Evolutionary conservation across 2,888 invertebrate species (phyloP), one percentile per base, ranked within the genome.

Genomic region (Sarcophaga carnaria): DNA sequence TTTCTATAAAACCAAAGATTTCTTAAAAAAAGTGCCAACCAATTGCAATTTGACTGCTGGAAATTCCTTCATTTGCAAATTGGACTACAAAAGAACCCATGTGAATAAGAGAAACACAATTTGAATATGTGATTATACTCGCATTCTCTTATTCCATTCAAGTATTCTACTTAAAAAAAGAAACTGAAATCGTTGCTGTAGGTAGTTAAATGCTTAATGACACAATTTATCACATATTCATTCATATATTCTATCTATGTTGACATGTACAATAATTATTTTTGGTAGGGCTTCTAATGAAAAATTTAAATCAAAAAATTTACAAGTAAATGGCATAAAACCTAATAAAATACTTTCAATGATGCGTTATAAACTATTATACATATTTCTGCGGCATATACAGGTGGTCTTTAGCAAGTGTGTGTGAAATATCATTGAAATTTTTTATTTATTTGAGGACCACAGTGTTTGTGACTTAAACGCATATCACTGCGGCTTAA

Each of bases 1-100:
- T 37, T 5, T 37, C 37, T 37, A 37, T 1, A 25, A 37, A 71
- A 77, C 54, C 4, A 49, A 25, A 54, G 4, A 54, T 17, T 54
- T 12, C 0, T 0, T 0, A 17, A 54, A 75, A 5, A 69, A 63
- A 62, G 70, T 54, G 10, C 20, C 78, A 78, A 75, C 78, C 81
- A 85, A 81, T 74, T 81, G 74, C 74, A 85, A 81, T 85, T 81
- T 85, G 74, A 85, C 80, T 85, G 85, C 80, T 78, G 80, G 77
- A 77, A 85, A 77, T 80, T 85, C 77, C 74, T 81, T 81, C 74
- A 63, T 81, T 74, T 70, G 74, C 64, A 85, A 85, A 81, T 85
- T 81, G 69, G 27, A 78, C 63, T 77, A 78, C 78, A 81, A 78
- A 77, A 85, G 72, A 77, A 67, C 27, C 37, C 37, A 76, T 27